phyloP scores from a whole-genome alignment of 2,888 invertebrate genomes.

The Lasioglossum vierecki region DNA sequence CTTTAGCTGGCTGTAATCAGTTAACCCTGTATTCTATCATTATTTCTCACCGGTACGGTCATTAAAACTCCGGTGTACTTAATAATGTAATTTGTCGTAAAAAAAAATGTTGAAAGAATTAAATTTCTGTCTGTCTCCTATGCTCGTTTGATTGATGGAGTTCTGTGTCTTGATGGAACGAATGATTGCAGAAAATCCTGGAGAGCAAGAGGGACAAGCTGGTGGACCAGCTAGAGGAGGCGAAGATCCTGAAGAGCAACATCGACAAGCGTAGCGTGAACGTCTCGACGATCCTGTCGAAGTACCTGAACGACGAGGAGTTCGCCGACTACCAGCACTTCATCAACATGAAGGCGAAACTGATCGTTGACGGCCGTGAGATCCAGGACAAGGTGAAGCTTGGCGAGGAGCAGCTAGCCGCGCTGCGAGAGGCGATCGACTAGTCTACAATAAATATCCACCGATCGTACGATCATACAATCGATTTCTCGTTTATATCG shows the following conservation, averaged over 20 bases:
- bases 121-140: neutral
- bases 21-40: too few species aligned
- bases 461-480: conserved; percentile 43
- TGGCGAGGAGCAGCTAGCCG: conserved; percentile 91
- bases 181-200: conserved; percentile 86
- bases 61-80: too few species aligned
- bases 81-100: too few species aligned
- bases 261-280: conserved; percentile 91
- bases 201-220: conserved; percentile 91
- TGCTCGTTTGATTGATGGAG: neutral
- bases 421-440: conserved; percentile 87
- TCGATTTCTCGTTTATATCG: conserved; percentile 18
- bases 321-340: conserved; percentile 93
- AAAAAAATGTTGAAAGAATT: neutral
- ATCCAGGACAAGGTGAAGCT: conserved; percentile 93
- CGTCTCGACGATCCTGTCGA: conserved; percentile 89
- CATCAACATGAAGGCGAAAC: conserved; percentile 94
- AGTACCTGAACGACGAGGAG: conserved; percentile 90
- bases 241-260: conserved; percentile 91
- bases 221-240: conserved; percentile 91
- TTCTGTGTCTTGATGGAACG: neutral
- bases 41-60: too few species aligned
- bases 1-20: neutral
- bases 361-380: conserved; percentile 92
- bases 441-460: conserved; percentile 68